Conservation (phyloP, 2,113 vertebrate species). For the Nymphicus hollandicus region DNA sequence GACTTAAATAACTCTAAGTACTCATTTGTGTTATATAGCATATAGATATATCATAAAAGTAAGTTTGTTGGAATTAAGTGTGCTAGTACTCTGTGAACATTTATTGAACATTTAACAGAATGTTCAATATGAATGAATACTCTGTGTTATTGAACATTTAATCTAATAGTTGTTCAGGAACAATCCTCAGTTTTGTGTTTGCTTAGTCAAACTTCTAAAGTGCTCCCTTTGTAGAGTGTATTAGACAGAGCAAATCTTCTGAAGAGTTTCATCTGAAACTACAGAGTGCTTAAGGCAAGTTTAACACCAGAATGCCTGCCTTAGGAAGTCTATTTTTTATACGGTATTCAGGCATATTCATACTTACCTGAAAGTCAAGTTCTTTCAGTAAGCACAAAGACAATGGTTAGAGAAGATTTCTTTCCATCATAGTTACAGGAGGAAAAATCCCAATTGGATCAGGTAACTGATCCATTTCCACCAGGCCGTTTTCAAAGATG, state of each 20-base stretch:
- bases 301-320: not conserved
- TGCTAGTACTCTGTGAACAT: not conserved
- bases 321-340: not conserved
- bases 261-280: not conserved
- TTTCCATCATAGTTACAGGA: not conserved
- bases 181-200: not conserved
- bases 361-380: not conserved
- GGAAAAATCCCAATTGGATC: not conserved
- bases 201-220: not conserved
- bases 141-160: not conserved
- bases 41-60: not conserved
- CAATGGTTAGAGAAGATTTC: not conserved
- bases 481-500: not conserved
- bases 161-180: not conserved
- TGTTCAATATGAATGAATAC: not conserved
- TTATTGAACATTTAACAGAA: not conserved
- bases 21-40: not conserved
- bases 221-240: not conserved
- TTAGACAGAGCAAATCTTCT: not conserved
- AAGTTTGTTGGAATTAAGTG: not conserved
- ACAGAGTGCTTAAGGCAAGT: not conserved
- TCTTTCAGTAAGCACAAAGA: not conserved
- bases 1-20: not conserved
- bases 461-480: not conserved
- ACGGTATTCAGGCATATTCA: not conserved